Evolutionary conservation across 2,113 vertebrate genomes (phyloP).

Genomic region (Meleagris gallopavo): DNA sequence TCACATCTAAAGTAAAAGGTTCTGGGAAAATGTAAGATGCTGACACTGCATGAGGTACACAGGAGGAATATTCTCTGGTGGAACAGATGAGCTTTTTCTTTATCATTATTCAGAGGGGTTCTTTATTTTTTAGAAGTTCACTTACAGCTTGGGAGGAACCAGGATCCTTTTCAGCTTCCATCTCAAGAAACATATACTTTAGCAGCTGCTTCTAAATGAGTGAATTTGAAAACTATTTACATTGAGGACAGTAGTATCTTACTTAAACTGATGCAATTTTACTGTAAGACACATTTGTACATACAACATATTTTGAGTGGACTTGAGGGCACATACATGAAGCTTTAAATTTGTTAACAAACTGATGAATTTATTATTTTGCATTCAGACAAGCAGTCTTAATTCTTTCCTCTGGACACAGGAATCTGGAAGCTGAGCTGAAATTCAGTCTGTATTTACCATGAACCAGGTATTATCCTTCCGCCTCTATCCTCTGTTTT

Average conservation of each 20-base stretch:
- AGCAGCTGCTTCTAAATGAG: not conserved
- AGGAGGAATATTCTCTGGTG: not conserved
- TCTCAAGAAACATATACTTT: not conserved
- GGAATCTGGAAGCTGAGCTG: constrained; percentile 2
- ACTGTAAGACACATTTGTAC: not conserved
- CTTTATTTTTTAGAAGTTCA: not conserved
- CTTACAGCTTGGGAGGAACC: not conserved
- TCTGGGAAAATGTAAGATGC: not conserved
- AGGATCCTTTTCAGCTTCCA: not conserved
- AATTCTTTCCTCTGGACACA: not conserved
- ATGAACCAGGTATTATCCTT: constrained; percentile 33
- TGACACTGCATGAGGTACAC: accelerated
- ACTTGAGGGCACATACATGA: not conserved
- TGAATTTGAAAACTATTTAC: not conserved
- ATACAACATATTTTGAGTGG: not conserved
- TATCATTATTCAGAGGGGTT: not conserved
- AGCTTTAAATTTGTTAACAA: not conserved
- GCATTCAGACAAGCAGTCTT: not conserved
- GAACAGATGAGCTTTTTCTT: not conserved
- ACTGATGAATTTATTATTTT: not conserved
- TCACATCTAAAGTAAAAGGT: not conserved
- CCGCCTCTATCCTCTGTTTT: not conserved
- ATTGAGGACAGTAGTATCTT: not conserved
- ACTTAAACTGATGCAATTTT: not conserved
- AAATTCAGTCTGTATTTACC: constrained; percentile 27